Conservation (phyloP, 2,113 vertebrate species). For the Sorex araneus region DNA sequence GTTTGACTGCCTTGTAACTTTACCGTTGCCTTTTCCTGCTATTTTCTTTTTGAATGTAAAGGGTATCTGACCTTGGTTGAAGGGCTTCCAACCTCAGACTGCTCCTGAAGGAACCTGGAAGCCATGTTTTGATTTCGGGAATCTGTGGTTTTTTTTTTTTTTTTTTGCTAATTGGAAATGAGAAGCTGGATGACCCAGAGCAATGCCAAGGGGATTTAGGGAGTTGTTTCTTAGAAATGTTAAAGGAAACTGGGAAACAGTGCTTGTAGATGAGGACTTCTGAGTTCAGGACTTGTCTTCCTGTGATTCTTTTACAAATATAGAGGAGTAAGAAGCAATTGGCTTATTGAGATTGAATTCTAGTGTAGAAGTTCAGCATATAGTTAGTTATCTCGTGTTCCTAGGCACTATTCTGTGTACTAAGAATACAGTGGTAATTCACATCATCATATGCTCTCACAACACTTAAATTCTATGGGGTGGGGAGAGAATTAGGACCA, state of each 20-base stretch:
- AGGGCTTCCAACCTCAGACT: not conserved
- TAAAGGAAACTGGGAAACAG: not conserved
- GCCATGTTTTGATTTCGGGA: slow-evolving; percentile 37
- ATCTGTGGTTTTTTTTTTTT: not conserved
- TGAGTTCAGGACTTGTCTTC: slow-evolving; percentile 37
- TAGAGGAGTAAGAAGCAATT: not conserved
- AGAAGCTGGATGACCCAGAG: slow-evolving; percentile 36
- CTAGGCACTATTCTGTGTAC: not conserved
- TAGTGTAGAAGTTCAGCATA: no score
- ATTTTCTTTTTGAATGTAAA: slow-evolving; percentile 1
- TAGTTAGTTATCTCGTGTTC: not conserved
- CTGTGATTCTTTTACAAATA: not conserved
- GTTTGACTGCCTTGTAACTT: not conserved
- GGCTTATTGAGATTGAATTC: not conserved
- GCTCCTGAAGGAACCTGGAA: not conserved
- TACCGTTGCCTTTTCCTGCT: slow-evolving; percentile 7
- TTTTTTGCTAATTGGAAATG: slow-evolving; percentile 38
- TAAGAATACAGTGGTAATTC: not conserved
- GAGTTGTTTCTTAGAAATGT: slow-evolving; percentile 61
- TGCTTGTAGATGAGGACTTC: not conserved
- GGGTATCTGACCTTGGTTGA: not conserved
- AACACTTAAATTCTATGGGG: no score
- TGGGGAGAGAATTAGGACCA: not conserved
- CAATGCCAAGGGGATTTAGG: slow-evolving; percentile 5
- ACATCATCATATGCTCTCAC: no score